Evolutionary conservation across 2,797 vertebrate species (phyloP), one percentile per base, ranked within the genome.

Genomic region (Lacerta viridis): DNA sequence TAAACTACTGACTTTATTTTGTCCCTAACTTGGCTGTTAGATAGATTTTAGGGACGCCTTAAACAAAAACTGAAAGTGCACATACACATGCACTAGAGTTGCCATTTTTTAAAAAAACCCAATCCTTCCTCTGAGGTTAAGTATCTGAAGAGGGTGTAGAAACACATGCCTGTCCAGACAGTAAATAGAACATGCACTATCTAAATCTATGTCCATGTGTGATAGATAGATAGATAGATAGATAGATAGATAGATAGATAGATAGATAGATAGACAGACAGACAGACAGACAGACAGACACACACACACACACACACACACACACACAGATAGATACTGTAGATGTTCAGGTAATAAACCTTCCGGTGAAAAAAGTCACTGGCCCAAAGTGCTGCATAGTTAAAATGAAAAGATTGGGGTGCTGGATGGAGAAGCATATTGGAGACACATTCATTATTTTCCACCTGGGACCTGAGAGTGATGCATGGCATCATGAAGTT

Each of bases 401-500:
- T 20, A 66, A 43, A 86, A 41, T n/a, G 39, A 33, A 78, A 86
- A 7, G 18, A 7, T 15, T 11, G 27, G 25, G 29, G 8, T 76
- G 71, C 25, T 59, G 59, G 36, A n/a, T 64, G 20, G 59, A n/a
- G 7, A 7, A 13, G 7, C 59, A 43, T 66, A 64, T 43, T 39
- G 50, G 0, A 81, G 39, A 84, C 77, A 79, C 64, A 39, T 29
- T 83, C 20, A 64, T 64, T 81, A 43, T 17, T 86, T 64, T 71
- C 82, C 20, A 55, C 29, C 82, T 83, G 79, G 5, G 29, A 50
- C 2, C 13, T 74, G 87, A 43, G n/a, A 59, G 86, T 92, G 9
- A 55, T 84, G 5, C 29, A 87, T 18, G 71, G 23, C 85, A 80
- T 80, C 1, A 75, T 2, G 29, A 74, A 83, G 17, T 39, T 43